Base-by-base conservation (phyloP, 2,797 vertebrate genomes). In the Schizopygopsis pylzovi region DNA sequence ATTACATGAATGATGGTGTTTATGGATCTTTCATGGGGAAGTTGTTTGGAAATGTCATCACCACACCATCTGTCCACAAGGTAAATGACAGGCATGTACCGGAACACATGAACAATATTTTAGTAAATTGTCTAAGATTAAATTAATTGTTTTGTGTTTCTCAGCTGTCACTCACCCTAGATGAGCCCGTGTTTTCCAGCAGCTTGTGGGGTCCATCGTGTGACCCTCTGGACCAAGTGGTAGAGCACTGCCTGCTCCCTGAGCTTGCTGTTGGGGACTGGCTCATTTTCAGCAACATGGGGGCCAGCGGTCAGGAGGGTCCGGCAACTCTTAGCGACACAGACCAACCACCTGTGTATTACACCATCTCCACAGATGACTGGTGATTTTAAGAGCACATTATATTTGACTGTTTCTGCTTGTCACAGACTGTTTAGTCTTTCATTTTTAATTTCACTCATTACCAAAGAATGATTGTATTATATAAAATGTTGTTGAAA, bases 1-100 rank as follows among this genome's bases (percentile, higher is more conserved):
- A 99, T 93, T 97, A 98, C 93, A 96, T 99, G 95, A 99, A 97
- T 86, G 97, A 99, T 92, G 98, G 98, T 89, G 97, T 99, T 93
- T 99, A 98, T 94, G 98, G 98, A 89, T 98, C 98, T 91, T 99
- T 99, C 93, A 96, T 96, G 88, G 95, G 94, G 93, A 98, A 97
- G 95, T 95, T 99, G 87, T 96, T 97, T 91, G 97, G 98, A 93
- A 96, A 96, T 92, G 92, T 95, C 90, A 96, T 97, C 92, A 85
- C 96, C 92, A 94, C 95, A 87, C 98, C 98, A n/a, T 95, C 96
- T 91, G 97, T 97, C 93, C 97, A 97, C 94, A 99, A 99, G 98
- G 98, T 97, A 61, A 56, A n/a, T 33, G n/a, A 15, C 6, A 16
- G 16, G 20, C 20, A 1, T 16, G 15, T 5, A 37, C 12, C 33